phyloP scores from a whole-genome alignment of 2,113 vertebrate species.

The Oriolus oriolus region DNA sequence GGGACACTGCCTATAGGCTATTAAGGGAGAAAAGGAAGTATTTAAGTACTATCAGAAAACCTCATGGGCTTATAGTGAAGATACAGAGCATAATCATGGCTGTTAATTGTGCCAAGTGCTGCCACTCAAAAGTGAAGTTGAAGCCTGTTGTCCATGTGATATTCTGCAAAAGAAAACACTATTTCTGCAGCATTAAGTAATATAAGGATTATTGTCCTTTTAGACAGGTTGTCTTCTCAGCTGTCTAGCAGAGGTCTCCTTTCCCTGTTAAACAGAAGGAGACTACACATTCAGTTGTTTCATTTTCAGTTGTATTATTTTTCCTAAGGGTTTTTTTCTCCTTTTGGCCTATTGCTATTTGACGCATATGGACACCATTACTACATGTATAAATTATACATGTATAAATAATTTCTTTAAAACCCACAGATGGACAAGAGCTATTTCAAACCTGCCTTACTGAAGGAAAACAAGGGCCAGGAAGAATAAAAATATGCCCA shows the following conservation, averaged over 20 bases:
- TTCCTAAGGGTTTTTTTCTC: not conserved
- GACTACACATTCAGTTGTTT: not conserved
- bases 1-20: not conserved
- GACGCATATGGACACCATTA: fast-evolving
- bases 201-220: not conserved
- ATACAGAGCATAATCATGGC: not conserved
- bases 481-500: not conserved
- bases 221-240: not conserved
- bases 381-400: too few species aligned
- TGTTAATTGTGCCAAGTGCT: not conserved
- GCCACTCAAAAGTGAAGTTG: not conserved
- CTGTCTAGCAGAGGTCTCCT: not conserved
- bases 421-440: not conserved
- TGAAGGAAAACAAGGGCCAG: not conserved
- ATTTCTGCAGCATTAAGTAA: not conserved
- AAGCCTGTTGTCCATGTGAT: not conserved
- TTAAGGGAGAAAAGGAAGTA: not conserved
- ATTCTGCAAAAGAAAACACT: not conserved
- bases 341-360: not conserved
- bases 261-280: not conserved
- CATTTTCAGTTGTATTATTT: not conserved
- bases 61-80: not conserved
- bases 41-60: not conserved
- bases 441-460: not conserved
- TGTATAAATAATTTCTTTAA: not conserved